These are phyloP conservation scores for Trichacis sp. DNA, from an alignment of 2,888 invertebrate species.

Conservation along the genomic window DNA sequence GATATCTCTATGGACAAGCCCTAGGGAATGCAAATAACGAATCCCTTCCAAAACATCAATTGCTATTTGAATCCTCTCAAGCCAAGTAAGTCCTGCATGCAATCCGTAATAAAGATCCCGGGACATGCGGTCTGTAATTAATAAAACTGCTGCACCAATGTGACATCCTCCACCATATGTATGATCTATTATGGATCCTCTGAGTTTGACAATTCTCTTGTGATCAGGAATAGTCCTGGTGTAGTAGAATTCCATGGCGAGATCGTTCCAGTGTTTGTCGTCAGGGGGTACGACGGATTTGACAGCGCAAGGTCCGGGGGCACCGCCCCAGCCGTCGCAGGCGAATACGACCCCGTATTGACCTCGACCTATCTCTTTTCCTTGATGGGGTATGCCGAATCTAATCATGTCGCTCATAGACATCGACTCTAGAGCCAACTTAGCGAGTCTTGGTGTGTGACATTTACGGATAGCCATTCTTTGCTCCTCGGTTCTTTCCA, in stretches of 20 bases:
- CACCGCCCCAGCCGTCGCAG: conserved; percentile 81
- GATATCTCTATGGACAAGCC: conserved; percentile 89
- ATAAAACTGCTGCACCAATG: conserved; percentile 78
- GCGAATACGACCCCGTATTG: conserved; percentile 92
- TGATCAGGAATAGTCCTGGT: conserved; percentile 88
- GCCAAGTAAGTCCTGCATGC: conserved; percentile 76
- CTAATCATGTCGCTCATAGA: conserved; percentile 84
- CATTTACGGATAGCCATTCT: conserved; percentile 81
- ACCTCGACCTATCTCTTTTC: conserved; percentile 81
- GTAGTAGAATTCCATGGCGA: conserved; percentile 92
- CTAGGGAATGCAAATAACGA: conserved; percentile 86
- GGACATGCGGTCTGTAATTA: conserved; percentile 82
- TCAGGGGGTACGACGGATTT: conserved; percentile 92
- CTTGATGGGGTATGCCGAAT: conserved; percentile 78
- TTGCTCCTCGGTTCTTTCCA: conserved; percentile 85
- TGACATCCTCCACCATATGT: conserved; percentile 75
- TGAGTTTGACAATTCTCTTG: conserved; percentile 80
- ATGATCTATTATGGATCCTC: conserved; percentile 86
- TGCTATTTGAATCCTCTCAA: conserved; percentile 77
- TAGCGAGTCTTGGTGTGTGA: conserved; percentile 84
- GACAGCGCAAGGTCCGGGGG: conserved; percentile 81
- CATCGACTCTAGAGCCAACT: conserved; percentile 84
- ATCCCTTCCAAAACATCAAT: conserved; percentile 89
- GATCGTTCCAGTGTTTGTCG: conserved; percentile 89
- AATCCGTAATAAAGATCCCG: conserved; percentile 85